Evolutionary conservation across 2,113 vertebrate genomes (phyloP).

Genomic region (Rhinogobius similis): DNA sequence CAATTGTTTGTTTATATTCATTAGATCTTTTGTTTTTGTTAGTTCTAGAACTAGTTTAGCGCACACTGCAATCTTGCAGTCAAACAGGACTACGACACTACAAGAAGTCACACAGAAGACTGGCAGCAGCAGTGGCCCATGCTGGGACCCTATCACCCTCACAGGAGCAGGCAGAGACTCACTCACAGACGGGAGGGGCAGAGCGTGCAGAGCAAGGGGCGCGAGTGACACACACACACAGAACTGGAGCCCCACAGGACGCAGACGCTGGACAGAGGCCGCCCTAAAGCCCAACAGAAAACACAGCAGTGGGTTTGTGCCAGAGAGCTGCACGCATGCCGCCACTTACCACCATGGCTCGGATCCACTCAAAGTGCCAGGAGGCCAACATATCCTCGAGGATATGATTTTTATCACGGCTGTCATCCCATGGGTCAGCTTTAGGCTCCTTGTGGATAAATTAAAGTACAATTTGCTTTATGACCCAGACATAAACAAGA

Average conservation of each 20-base stretch:
- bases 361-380: slow-evolving; percentile 84
- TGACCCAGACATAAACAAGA: slow-evolving; percentile 50
- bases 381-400: slow-evolving; percentile 83
- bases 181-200: slow-evolving; percentile 28
- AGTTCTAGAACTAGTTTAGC: too few species aligned
- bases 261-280: slow-evolving; percentile 53
- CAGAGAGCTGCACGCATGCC: slow-evolving; percentile 66
- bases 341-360: slow-evolving; percentile 82
- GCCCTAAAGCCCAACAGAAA: slow-evolving; percentile 60
- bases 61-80: not conserved
- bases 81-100: slow-evolving; percentile 37
- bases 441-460: slow-evolving; percentile 82
- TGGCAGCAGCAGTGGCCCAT: slow-evolving; percentile 46
- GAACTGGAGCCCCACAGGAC: slow-evolving; percentile 54
- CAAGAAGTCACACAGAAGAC: slow-evolving; percentile 55
- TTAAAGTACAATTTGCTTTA: slow-evolving; percentile 75
- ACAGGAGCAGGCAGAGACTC: slow-evolving; percentile 46
- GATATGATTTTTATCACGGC: slow-evolving; percentile 79
- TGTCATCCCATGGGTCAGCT: slow-evolving; percentile 74
- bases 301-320: slow-evolving; percentile 55
- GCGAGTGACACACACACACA: slow-evolving; percentile 59
- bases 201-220: slow-evolving; percentile 57
- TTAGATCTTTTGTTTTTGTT: not conserved
- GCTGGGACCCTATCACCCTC: slow-evolving; percentile 54
- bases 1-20: not conserved